These are phyloP conservation scores for Rapana venosa DNA, from an alignment of 2,888 invertebrate genomes.

Conservation along the genomic window DNA sequence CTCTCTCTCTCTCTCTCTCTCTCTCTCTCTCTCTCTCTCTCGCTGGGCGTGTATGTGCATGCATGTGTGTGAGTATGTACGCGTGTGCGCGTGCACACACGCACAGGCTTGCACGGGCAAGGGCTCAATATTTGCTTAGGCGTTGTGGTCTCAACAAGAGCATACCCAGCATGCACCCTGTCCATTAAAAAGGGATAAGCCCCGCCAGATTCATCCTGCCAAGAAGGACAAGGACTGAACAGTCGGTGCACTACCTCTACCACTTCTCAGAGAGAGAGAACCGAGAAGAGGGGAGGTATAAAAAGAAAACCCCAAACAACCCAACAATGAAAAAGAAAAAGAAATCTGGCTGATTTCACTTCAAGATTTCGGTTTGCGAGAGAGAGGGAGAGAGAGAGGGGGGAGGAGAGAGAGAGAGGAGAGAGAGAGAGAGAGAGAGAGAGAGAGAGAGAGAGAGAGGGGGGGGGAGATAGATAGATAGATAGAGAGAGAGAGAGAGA, in stretches of 20 bases:
- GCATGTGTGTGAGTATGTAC: not conserved
- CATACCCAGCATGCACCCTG: no score
- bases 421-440: not conserved
- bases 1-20: not conserved
- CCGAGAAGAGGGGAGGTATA: not conserved
- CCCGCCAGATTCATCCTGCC: no score
- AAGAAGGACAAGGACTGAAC: no score
- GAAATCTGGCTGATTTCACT: not conserved
- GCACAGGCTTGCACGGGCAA: not conserved
- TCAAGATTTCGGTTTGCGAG: not conserved
- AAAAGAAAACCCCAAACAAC: not conserved
- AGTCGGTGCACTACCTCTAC: no score
- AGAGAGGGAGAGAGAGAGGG: no score
- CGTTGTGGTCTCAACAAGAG: no score
- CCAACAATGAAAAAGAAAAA: not conserved
- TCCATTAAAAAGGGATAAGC: no score
- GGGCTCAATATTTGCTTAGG: no score
- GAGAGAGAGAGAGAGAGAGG: conserved; percentile 12
- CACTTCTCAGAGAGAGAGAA: no score
- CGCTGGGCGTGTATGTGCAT: no score
- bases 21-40: not conserved
- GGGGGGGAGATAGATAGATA: not conserved
- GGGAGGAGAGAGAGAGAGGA: not conserved
- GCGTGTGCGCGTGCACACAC: not conserved
- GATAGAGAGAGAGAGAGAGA: not conserved